Percentiles rank a stretch among this genome's conserved stretches.
Conservation (phyloP, 2,113 vertebrate genomes). For the Pseudorectes ferrugineus region DNA sequence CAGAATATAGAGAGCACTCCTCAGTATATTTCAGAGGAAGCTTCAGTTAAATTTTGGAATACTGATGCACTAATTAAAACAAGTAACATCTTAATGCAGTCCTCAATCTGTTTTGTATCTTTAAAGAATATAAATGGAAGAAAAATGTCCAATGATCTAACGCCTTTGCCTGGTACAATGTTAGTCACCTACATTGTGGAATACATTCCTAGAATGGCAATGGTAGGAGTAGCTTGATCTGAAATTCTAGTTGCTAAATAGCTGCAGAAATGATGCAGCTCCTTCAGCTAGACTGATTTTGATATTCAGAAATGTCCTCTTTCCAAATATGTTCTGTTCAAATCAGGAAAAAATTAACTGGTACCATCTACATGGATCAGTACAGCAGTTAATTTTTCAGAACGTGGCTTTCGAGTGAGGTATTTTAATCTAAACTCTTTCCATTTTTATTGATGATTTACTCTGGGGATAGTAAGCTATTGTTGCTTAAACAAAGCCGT, state of each 20-base stretch:
- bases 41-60: neutral
- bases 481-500: neutral
- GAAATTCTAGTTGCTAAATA: neutral
- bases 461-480: neutral
- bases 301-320: neutral
- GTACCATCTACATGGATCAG: neutral
- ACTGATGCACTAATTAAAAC: neutral
- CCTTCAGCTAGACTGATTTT: neutral
- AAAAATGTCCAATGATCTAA: neutral
- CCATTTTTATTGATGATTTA: neutral
- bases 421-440: neutral
- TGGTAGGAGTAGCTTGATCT: neutral
- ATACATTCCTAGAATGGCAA: neutral
- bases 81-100: neutral
- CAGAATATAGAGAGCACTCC: neutral
- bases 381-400: neutral
- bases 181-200: neutral
- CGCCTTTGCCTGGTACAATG: neutral
- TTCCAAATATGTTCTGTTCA: neutral
- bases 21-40: neutral
- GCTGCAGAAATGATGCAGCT: neutral
- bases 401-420: neutral
- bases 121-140: neutral
- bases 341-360: neutral
- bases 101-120: neutral